These are phyloP conservation scores for Eulemur macaco DNA, from an alignment of 2,113 vertebrate genomes.

Conservation along the genomic window DNA sequence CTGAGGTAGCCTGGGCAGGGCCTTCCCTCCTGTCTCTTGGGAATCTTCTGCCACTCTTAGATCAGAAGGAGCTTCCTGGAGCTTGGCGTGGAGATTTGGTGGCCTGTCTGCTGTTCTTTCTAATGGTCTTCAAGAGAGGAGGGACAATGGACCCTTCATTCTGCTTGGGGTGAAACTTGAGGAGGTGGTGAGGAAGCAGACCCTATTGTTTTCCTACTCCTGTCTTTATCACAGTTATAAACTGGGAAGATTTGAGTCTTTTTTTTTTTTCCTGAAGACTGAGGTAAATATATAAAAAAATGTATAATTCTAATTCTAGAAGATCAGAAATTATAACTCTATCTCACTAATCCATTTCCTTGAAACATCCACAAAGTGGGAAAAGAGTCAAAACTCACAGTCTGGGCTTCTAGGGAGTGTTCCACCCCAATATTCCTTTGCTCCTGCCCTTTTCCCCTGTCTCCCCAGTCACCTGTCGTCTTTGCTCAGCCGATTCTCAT, in stretches of 20 bases:
- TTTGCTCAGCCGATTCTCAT: background rate
- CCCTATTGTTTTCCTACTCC: no score
- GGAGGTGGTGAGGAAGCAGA: background rate
- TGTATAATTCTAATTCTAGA: background rate
- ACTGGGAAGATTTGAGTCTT: background rate
- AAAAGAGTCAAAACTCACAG: background rate
- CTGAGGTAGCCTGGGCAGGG: no score
- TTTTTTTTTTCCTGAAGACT: background rate
- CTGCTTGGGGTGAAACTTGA: background rate
- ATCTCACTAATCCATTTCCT: background rate
- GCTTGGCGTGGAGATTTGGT: no score
- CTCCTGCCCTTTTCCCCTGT: no score
- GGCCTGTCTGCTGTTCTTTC: background rate
- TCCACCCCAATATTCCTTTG: background rate
- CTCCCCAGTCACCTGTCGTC: no score
- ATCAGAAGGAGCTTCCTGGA: no score
- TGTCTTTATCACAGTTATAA: background rate
- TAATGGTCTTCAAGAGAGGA: background rate
- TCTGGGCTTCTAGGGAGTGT: background rate
- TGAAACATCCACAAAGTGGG: background rate
- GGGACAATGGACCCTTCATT: background rate
- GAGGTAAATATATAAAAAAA: background rate
- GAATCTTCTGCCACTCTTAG: background rate
- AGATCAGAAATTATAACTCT: background rate
- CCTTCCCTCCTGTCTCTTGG: background rate